Evolutionary conservation across 53 echinoderm and acorn worm species (phyloP), one percentile per base, ranked within the genome.

Genomic region (Stichopus horrens): DNA sequence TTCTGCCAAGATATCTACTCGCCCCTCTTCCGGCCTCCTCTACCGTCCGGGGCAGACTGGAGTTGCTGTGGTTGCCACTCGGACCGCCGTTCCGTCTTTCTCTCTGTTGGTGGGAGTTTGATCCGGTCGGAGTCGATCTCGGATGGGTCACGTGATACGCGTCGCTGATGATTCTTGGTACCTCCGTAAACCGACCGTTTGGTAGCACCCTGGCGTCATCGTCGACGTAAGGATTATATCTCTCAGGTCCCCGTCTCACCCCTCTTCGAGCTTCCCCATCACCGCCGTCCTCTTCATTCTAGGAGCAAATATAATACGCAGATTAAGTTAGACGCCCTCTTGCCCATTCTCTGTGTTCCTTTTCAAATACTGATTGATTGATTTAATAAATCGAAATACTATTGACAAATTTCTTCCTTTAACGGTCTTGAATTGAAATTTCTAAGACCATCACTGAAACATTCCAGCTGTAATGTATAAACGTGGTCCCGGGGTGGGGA

Each of bases 201-300:
- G 83, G 83, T 7, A 85, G 67, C 4, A 16, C 13, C 8, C 85
- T 22, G 9, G 85, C 68, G 59, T 85, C 85, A 37, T 85, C 85
- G 16, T 85, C 85, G 13, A 85, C 66, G 52, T 85, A 85, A 10
- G 85, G 85, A 53, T 85, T 85, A 53, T 65, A 85, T 23, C 85
- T 58, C 65, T 85, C 66, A 66, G 85, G 85, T 16, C 85, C 85
- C 7, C 67, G 85, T 21, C 85, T 63, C 7, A 85, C 85, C 53
- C 37, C 9, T 18, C 4, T 59, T 52, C 7, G 52, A 37, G 16
- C 52, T 14, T 67, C 85, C 16, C 21, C 23, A 37, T 63, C 37
- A 2, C 21, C 59, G 6, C 6, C 57, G 6, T 65, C 85, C 52
- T 85, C 85, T 67, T 85, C 85, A 22, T 85, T 85, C 85, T 85